These are phyloP conservation scores for Podocnemis expansa DNA, from an alignment of 2,113 vertebrate species.

Conservation along the genomic window DNA sequence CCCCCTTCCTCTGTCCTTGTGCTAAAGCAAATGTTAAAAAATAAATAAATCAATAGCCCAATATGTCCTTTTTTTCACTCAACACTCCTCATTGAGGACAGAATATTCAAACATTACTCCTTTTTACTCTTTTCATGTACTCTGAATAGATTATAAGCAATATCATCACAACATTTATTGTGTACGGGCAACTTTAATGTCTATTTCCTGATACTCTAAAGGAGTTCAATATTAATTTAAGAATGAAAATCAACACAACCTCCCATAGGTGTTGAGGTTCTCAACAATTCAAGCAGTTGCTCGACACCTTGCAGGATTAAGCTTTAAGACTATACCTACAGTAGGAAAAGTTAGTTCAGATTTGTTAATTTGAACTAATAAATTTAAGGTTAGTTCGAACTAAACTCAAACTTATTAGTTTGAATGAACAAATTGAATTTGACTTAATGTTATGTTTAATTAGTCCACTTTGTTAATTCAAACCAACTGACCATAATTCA, in stretches of 20 bases:
- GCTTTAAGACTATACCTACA: no score
- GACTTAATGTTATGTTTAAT: no score
- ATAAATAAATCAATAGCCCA: not conserved
- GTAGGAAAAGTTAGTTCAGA: no score
- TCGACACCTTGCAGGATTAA: not conserved
- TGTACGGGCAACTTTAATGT: not conserved
- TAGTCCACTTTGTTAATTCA: no score
- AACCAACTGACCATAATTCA: no score
- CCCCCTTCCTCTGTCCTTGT: not conserved
- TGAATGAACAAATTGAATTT: no score
- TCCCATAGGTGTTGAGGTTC: not conserved
- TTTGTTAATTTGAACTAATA: no score
- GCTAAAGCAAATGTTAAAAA: not conserved
- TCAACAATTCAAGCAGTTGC: not conserved
- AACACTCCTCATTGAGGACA: not conserved
- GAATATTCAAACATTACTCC: not conserved
- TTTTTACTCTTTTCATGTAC: not conserved
- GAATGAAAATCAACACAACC: not conserved
- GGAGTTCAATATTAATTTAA: not conserved
- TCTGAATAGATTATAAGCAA: not conserved
- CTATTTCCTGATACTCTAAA: not conserved
- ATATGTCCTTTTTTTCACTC: not conserved
- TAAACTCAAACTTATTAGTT: no score
- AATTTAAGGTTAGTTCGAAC: no score
- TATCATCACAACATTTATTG: not conserved